phyloP scores from a whole-genome alignment of 1,140 invertebrate genomes.

The Zaprionus gabonicus region DNA sequence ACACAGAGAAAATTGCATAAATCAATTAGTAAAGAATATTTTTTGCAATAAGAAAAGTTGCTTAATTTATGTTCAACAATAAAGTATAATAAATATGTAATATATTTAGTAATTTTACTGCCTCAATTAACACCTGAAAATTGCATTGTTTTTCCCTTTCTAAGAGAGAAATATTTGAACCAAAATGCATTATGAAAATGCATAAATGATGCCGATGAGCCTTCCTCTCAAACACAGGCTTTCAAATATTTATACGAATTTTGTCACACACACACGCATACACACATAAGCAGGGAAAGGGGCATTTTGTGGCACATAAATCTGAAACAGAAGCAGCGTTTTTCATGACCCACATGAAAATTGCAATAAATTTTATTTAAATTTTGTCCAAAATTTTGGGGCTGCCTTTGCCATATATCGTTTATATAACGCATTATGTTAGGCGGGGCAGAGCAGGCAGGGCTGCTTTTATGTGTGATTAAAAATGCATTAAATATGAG shows the following conservation, averaged over 20 bases:
- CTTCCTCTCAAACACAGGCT: constrained; percentile 45
- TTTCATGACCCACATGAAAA: constrained; percentile 78
- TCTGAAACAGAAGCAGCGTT: constrained; percentile 65
- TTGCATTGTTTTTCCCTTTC: neutral
- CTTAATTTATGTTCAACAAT: neutral
- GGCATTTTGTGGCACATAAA: constrained; percentile 49
- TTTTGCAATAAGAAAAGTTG: neutral
- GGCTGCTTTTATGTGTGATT: constrained; percentile 68
- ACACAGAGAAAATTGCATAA: neutral
- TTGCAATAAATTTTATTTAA: constrained; percentile 80
- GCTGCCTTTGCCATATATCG: neutral
- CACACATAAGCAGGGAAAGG: neutral
- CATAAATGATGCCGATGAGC: constrained; percentile 25
- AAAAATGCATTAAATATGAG: constrained; percentile 78
- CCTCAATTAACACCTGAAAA: constrained; percentile 40
- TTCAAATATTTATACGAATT: constrained; percentile 75
- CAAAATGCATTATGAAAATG: constrained; percentile 72
- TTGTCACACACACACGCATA: constrained; percentile 21
- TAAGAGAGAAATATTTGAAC: constrained; percentile 54
- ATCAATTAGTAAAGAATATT: neutral
- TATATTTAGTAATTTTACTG: neutral
- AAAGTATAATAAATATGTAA: no score
- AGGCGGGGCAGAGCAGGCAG: neutral
- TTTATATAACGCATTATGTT: constrained; percentile 34
- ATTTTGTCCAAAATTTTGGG: constrained; percentile 35